Base-by-base conservation (phyloP, 2,888 invertebrate genomes). In the Pomacea canaliculata region DNA sequence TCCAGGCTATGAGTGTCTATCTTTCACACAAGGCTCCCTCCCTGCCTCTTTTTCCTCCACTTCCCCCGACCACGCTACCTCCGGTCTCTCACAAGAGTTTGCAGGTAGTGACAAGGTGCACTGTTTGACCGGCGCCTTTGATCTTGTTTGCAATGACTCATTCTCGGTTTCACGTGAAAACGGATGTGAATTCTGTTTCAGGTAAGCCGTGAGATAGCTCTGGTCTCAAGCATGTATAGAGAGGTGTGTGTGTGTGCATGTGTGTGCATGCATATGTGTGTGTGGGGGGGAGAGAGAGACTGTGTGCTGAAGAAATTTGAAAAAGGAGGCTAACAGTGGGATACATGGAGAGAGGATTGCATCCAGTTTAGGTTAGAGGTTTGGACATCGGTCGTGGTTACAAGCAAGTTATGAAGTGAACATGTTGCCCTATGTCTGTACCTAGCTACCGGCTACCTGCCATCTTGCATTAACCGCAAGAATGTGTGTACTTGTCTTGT, bases 61-160 rank as follows among this genome's bases (percentile, higher is more conserved):
- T 18, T 18, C 70, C 27, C 70, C 23, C 48, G 18, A n/a, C 37
- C 68, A n/a, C 68, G 27, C 27, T 37, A n/a, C 68, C 27, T 37
- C n/a, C 63, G 63, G 16, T 56, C 51, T 56, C 51, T 56, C 63
- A 16, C 63, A 56, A 63, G 18, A 67, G 46, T 23, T 46, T 48
- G 70, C n/a, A 70, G n/a, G 18, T n/a, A 70, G 70, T 19, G 16
- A 70, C 46, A 48, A 49, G 59, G 51, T 70, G 60, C 70, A 70
- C 60, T 59, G 59, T 60, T 70, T 59, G 70, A 70, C 70, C 70
- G 70, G 27, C 37, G 23, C 23, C 51, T 70, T 70, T 48, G 51
- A 49, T n/a, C 23, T 70, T 70, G 70, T 70, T 70, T 70, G 70
- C 59, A 23, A 13, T 70, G 70, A 70, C n/a, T 70, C 70, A 69